Evolutionary conservation across 2,888 invertebrate species (phyloP), one percentile per base, ranked within the genome.

Genomic region (Leptinotarsa peninsularis): DNA sequence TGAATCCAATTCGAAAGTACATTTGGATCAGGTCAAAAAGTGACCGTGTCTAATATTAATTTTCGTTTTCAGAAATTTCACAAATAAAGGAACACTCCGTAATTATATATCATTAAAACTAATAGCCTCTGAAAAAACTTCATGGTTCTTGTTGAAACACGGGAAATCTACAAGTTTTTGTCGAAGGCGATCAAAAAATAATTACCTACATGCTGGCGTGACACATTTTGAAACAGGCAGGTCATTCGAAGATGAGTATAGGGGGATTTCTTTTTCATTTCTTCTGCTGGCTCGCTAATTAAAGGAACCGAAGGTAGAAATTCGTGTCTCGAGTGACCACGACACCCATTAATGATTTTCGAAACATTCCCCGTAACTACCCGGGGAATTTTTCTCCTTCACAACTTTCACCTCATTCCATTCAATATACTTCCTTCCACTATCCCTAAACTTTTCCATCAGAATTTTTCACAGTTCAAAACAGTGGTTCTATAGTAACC

Each of bases 161-260:
- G 54, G 43, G 72, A 66, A 66, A 72, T 72, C 66, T 66, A 54
- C 72, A 72, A 54, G 23, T 72, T 72, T 72, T 72, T 72, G 49
- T 63, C n/a, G 63, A 49, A 58, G 43, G 58, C 49, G 70, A 58
- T 58, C 66, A 66, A 66, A 66, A 66, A 66, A 66, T 72, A 72
- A 72, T 72, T 72, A 72, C 72, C 72, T 54, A 54, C 72, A 72
- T 72, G 66, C 43, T 66, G 54, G 54, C 66, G 27, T 43, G 43
- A n/a, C 58, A 71, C n/a, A 54, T 52, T 17, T 15, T n/a, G 68
- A 27, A 68, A 23, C 27, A 21, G 49, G 54, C n/a, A 50, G 23
- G 54, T 50, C 33, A 49, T 10, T 18, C 23, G 50, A 14, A 18
- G 68, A 52, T 33, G 43, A 43, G 54, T 18, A 68, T 68, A 54